Conservation (phyloP, 2,888 invertebrate species). For the Himalopsyche kuldschensis region DNA sequence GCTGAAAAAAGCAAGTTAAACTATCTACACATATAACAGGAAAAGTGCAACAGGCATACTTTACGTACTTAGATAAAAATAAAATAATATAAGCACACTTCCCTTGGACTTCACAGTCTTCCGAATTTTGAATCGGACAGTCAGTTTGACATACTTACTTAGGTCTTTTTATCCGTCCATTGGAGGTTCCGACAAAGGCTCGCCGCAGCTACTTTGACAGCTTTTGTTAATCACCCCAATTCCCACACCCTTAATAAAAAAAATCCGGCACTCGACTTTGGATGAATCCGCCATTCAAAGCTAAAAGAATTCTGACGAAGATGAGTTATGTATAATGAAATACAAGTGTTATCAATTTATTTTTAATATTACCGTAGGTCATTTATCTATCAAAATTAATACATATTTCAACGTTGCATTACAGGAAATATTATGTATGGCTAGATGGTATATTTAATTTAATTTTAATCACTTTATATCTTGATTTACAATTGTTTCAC, state of each 20-base stretch:
- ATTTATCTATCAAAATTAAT: too few relatives aligned
- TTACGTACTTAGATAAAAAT: too few relatives aligned
- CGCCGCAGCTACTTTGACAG: constrained; percentile 7
- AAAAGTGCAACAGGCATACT: neutral
- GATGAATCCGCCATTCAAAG: neutral
- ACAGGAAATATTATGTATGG: too few relatives aligned
- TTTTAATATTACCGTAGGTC: too few relatives aligned
- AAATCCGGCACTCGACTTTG: neutral
- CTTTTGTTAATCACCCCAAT: constrained; percentile 2
- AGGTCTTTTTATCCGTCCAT: neutral
- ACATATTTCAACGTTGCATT: too few relatives aligned
- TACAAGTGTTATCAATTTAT: too few relatives aligned
- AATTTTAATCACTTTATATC: too few relatives aligned
- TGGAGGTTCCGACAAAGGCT: constrained; percentile 18
- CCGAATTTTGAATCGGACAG: neutral
- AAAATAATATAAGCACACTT: neutral
- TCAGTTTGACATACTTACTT: neutral
- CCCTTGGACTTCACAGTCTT: neutral
- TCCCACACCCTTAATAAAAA: constrained; percentile 28
- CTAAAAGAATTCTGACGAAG: too few relatives aligned
- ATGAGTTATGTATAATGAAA: neutral
- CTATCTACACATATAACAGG: neutral
- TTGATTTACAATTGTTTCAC: too few relatives aligned
- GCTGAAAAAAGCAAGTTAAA: too few relatives aligned
- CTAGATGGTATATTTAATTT: too few relatives aligned